Conservation (phyloP, 2,888 invertebrate genomes). For the Machimus rusticus region DNA sequence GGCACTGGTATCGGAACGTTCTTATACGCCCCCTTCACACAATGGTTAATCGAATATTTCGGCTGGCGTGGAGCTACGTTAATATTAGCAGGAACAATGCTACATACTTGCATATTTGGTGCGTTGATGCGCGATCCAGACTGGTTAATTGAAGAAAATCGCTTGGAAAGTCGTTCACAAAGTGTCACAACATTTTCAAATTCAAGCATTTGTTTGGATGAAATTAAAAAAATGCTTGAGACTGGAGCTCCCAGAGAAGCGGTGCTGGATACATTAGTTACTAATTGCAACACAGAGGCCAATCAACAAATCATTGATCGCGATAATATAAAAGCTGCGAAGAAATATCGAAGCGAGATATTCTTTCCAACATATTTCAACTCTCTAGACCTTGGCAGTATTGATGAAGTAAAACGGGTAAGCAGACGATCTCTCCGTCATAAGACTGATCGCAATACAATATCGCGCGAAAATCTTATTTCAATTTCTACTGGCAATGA, state of each 20-base stretch:
- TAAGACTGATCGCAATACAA: conserved; percentile 56
- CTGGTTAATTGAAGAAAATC: conserved; percentile 68
- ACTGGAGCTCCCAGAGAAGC: conserved; percentile 67
- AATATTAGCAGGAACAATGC: conserved; percentile 81
- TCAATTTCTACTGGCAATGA: conserved; percentile 56
- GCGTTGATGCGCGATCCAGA: conserved; percentile 88
- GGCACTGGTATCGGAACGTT: conserved; percentile 91
- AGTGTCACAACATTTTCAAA: conserved; percentile 63
- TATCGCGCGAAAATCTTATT: conserved; percentile 58
- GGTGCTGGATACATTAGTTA: conserved; percentile 60
- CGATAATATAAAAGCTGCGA: conserved; percentile 52
- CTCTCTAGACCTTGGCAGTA: conserved; percentile 57
- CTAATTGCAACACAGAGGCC: conserved; percentile 62
- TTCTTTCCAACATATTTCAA: conserved; percentile 60
- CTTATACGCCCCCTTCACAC: conserved; percentile 85
- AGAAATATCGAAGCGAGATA: conserved; percentile 61
- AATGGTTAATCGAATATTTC: conserved; percentile 74
- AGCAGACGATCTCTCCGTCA: conserved; percentile 60
- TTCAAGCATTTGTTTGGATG: conserved; percentile 61
- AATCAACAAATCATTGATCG: conserved; percentile 62
- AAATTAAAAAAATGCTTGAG: conserved; percentile 73
- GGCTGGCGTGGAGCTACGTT: conserved; percentile 88
- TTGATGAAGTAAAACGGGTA: conserved; percentile 57
- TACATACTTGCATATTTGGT: conserved; percentile 86
- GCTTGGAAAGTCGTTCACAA: conserved; percentile 62